Conservation (phyloP, 1,140 invertebrate species). For the Drosophila sp. region DNA sequence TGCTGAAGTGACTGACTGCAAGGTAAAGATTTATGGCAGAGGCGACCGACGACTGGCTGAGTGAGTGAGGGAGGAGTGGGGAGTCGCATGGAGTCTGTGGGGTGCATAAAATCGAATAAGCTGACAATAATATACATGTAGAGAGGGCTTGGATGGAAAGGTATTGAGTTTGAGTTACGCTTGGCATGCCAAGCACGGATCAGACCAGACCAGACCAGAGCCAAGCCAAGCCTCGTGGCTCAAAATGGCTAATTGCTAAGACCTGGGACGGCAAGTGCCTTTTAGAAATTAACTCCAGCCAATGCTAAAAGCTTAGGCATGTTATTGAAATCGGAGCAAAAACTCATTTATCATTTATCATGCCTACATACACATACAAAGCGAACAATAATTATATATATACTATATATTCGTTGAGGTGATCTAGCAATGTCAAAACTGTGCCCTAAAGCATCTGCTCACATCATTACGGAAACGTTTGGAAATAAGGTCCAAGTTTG, state of each 20-base stretch:
- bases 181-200: conserved; percentile 63
- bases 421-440: conserved; percentile 5
- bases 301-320: conserved; percentile 65
- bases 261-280: conserved; percentile 46
- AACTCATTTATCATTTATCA: conserved; percentile 64
- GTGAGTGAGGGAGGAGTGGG: not conserved
- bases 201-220: conserved; percentile 35
- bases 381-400: conserved; percentile 2
- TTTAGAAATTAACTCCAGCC: conserved; percentile 61
- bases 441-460: not conserved
- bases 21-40: conserved; percentile 23
- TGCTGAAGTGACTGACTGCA: conserved; percentile 7
- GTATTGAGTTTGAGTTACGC: conserved; percentile 23
- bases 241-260: conserved; percentile 72
- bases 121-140: conserved; percentile 4
- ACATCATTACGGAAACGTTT: conserved; percentile 3
- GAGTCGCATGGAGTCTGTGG: not conserved
- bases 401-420: not conserved
- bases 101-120: not conserved
- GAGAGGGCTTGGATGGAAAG: not conserved
- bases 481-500: no score
- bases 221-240: conserved; percentile 61
- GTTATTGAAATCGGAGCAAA: conserved; percentile 70
- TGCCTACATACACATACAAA: not conserved
- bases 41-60: conserved; percentile 6